Evolutionary conservation across 2,888 invertebrate genomes (phyloP).

Genomic region (Scaptomyza parva): DNA sequence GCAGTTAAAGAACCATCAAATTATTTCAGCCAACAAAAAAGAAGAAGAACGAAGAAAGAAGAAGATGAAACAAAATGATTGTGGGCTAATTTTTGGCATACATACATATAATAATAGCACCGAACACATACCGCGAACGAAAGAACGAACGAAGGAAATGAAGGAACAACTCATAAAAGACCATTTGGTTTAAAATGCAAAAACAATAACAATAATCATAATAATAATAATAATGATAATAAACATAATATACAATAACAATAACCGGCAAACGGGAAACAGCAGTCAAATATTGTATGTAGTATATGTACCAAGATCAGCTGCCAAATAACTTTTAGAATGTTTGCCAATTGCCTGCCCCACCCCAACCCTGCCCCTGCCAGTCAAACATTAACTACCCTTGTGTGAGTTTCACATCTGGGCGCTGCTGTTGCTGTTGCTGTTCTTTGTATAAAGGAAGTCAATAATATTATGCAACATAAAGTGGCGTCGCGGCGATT

Average conservation of each 20-base stretch:
- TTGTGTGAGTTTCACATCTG: slow-evolving; percentile 5
- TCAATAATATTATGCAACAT: slow-evolving; percentile 46
- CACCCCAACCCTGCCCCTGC: no score
- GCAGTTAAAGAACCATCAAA: slow-evolving; percentile 70
- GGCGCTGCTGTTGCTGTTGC: not conserved
- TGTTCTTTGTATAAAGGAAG: not conserved
- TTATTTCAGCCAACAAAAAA: slow-evolving; percentile 21
- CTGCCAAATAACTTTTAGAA: slow-evolving; percentile 58
- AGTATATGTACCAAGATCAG: slow-evolving; percentile 38
- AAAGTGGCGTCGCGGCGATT: slow-evolving; percentile 49
- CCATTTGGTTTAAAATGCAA: slow-evolving; percentile 76
- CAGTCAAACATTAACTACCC: slow-evolving; percentile 1
- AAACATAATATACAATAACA: slow-evolving; percentile 61
- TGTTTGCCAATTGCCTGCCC: slow-evolving; percentile 48
- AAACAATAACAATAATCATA: slow-evolving; percentile 77
- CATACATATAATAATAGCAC: slow-evolving; percentile 2
- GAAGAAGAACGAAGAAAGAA: slow-evolving; percentile 1
- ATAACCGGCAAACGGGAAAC: slow-evolving; percentile 64
- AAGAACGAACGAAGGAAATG: no score
- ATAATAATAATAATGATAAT: slow-evolving; percentile 46
- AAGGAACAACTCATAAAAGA: slow-evolving; percentile 49
- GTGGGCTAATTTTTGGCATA: slow-evolving; percentile 60
- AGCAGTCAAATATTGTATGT: slow-evolving; percentile 44
- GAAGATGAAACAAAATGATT: slow-evolving; percentile 35
- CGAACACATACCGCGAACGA: no score